Evolutionary conservation across 2,797 vertebrate genomes (phyloP), one percentile per base, ranked within the genome.

Genomic region (Rhynchotus rufescens): DNA sequence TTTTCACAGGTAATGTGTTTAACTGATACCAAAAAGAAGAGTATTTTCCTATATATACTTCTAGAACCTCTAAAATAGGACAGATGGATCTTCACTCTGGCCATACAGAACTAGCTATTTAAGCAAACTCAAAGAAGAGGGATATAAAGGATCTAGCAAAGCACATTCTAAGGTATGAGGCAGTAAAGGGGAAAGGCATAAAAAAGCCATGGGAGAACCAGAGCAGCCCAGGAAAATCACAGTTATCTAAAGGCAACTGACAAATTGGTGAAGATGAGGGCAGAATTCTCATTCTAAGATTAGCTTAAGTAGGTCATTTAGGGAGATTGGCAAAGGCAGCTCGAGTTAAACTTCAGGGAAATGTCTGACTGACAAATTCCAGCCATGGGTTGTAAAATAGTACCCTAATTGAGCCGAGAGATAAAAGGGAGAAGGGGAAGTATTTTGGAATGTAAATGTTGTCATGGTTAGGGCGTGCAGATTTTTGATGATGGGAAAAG

Each of bases 341-440:
- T 80, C 71, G 51, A 89, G 56, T 45, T 40, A 28, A 19, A 15
- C 12, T 47, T 20, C 16, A 73, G 69, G 65, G 77, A 80, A 86
- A 68, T 2, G 20, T 59, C 25, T 57, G 51, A 49, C 17, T 65
- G 67, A 93, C 80, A 62, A 89, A 83, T 69, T 90, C 80, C 77
- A 95, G 79, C n/a, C 82, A 89, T 0, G 0, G 23, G 26, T 16
- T 79, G 42, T 75, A 86, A 93, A 92, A 76, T 0, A 54, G 23
- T 44, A 77, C 28, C 51, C 77, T 93, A 90, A 87, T 62, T 69
- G 67, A 74, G 80, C 38, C 49, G 67, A 81, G 77, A 84, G 80
- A 92, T 79, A 71, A 84, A 89, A 95, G 60, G 62, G n/a, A 73
- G 22, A 38, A 93, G 68, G 86, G 34, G 61, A 93, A 87, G 51